Base-by-base conservation (phyloP, 2,888 invertebrate species). In the Thumatha senex region DNA sequence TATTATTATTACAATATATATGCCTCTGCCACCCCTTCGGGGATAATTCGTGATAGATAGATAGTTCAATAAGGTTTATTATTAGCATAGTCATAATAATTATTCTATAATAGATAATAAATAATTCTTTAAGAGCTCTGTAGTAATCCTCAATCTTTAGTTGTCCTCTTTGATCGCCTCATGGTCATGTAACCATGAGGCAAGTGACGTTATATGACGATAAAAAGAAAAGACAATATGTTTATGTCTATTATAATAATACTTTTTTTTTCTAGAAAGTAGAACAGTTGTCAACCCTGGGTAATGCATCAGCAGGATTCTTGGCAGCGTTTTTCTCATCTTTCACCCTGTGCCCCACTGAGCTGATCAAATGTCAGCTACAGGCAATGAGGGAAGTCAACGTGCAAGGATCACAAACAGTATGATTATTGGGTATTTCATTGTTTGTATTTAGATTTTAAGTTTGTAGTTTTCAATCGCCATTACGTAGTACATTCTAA, bases 321-420 rank as follows among this genome's bases (percentile, higher is more conserved):
- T 91, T 97, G 39, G 99, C 99, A 3, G 98, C 99, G 1, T 98
- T 99, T 83, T 99, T 99, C 83, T 98, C 99, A 0, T 97, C 99
- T 0, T 94, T 99, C 64, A 96, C 98, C 0, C 93, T 99, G 15
- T 99, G 99, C 74, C 99, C 99, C 0, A 99, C 99, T 0, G 99
- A 99, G 86, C 92, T 99, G 56, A 95, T 99, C 60, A 99, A 99
- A 88, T 99, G 99, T 84, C 96, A 97, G 70, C 91, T 99, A 43
- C 99, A 99, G 88, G 98, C 99, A 0, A 95, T 98, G 93, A 92
- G 96, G 62, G 99, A 99, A 89, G 93, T 95, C 70, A 88, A 82
- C 69, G 72, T 89, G 40, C 83, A 82, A 46, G 80, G 82, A 56
- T 77, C 86, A 55, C 89, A 89, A 82, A 82, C 88, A 77, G 84